Conservation (phyloP, 2,797 vertebrate genomes). For the Mareca penelope region DNA sequence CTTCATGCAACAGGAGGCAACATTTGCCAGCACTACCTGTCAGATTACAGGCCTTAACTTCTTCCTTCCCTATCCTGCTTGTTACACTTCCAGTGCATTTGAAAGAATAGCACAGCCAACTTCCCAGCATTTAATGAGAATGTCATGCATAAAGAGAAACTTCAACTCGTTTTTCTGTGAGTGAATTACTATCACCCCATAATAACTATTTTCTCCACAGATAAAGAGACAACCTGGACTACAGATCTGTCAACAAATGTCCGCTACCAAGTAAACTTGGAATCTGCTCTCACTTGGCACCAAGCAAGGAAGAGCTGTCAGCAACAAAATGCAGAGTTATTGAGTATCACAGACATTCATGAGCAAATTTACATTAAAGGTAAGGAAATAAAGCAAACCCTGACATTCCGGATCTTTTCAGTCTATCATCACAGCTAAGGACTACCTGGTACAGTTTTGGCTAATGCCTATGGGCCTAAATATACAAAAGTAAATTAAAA, state of each 20-base stretch:
- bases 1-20: background rate
- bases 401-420: background rate
- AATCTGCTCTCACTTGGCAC: conserved; percentile 87
- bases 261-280: conserved; percentile 87
- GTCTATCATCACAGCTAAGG: background rate
- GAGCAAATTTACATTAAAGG: conserved; percentile 91
- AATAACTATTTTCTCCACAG: conserved; percentile 68
- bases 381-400: conserved; percentile 50
- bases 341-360: conserved; percentile 88
- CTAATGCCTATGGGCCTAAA: background rate
- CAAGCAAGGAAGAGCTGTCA: conserved; percentile 92
- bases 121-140: background rate
- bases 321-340: conserved; percentile 88
- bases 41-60: background rate
- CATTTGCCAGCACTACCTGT: background rate
- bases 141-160: rapidly evolving
- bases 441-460: background rate
- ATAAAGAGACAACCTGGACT: conserved; percentile 78
- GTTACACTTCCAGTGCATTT: background rate
- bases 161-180: background rate
- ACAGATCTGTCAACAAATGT: conserved; percentile 83
- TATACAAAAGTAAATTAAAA: background rate
- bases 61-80: rapidly evolving
- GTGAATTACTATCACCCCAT: background rate
- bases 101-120: background rate